Conservation (phyloP, 1,140 invertebrate species). For the Trichonephila clavata region DNA sequence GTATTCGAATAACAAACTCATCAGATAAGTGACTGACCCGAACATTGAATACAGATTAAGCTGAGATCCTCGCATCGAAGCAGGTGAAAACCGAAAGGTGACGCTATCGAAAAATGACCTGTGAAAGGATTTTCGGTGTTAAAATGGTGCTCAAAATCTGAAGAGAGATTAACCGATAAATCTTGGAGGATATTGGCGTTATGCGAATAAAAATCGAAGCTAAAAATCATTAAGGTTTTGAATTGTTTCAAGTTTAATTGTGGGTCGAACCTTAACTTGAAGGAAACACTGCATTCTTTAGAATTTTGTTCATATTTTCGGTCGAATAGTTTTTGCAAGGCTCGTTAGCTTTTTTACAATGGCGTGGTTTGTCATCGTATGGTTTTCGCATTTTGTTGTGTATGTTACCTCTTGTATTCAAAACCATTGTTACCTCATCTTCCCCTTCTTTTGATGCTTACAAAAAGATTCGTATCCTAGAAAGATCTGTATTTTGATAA, state of each 20-base stretch:
- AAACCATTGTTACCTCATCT: too few relatives aligned
- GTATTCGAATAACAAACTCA: neutral
- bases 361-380: neutral
- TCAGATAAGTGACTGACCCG: conserved; percentile 47
- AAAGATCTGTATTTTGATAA: too few relatives aligned
- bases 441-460: too few relatives aligned
- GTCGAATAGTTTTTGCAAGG: conserved; percentile 7
- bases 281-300: neutral
- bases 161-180: conserved; percentile 49
- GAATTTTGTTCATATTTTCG: neutral
- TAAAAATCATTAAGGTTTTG: conserved; percentile 1
- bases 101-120: conserved; percentile 55
- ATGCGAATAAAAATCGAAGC: conserved; percentile 1
- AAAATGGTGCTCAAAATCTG: conserved; percentile 9
- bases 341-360: neutral
- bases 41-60: conserved; percentile 22
- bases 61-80: neutral
- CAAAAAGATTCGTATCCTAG: too few relatives aligned
- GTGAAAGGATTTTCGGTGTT: conserved; percentile 55
- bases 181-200: neutral
- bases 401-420: neutral
- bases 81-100: conserved; percentile 53
- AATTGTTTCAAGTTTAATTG: neutral
- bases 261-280: neutral
- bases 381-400: neutral